phyloP scores from a whole-genome alignment of 2,888 invertebrate species.

The Gastracanthus pulcherrimus region DNA sequence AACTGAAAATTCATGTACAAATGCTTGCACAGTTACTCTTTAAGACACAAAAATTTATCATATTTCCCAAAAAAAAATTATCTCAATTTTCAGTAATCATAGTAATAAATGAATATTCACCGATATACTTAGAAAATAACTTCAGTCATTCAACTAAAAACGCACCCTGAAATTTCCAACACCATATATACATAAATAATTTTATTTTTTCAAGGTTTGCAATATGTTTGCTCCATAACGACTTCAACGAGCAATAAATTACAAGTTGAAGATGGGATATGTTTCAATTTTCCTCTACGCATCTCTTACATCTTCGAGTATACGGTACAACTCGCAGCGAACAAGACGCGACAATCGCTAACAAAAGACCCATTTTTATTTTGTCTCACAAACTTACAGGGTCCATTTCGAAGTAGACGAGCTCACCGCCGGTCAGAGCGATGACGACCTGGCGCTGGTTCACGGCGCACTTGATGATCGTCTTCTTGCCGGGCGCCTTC shows the following conservation, averaged over 20 bases:
- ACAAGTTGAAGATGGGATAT: slow-evolving; percentile 39
- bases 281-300: slow-evolving; percentile 67
- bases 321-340: slow-evolving; percentile 68
- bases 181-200: not conserved
- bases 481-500: slow-evolving; percentile 98
- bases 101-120: not conserved
- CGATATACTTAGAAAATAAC: not conserved
- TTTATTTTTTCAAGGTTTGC: not conserved
- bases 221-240: slow-evolving; percentile 45
- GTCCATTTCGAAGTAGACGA: slow-evolving; percentile 99
- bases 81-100: too few relatives aligned
- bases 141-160: not conserved
- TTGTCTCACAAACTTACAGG: slow-evolving; percentile 86
- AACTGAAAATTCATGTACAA: too few relatives aligned
- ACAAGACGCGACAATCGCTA: slow-evolving; percentile 69
- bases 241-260: slow-evolving; percentile 40
- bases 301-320: slow-evolving; percentile 70
- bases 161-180: too few relatives aligned
- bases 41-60: too few relatives aligned
- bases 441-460: slow-evolving; percentile 99
- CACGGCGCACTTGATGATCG: slow-evolving; percentile 98
- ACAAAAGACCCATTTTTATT: not conserved
- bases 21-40: too few relatives aligned
- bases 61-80: too few relatives aligned
- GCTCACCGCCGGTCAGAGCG: slow-evolving; percentile 96